Conservation (phyloP, 2,113 vertebrate genomes). For the Cardinalis cardinalis region DNA sequence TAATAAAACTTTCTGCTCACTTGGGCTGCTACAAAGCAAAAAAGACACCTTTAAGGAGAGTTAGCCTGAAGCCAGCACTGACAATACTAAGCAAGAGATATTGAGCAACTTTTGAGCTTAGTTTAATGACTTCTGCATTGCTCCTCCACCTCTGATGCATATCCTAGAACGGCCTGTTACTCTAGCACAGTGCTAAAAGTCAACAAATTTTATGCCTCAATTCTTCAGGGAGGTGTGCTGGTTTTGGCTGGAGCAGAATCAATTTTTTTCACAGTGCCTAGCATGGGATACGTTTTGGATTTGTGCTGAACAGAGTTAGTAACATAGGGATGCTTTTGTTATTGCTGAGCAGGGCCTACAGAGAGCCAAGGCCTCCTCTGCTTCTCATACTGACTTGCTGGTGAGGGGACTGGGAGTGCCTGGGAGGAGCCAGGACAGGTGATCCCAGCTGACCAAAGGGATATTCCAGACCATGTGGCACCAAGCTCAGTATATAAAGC, state of each 20-base stretch:
- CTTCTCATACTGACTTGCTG: background rate
- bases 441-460: background rate
- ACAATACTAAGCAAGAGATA: background rate
- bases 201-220: background rate
- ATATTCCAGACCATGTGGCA: background rate
- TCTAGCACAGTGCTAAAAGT: background rate
- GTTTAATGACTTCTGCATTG: background rate
- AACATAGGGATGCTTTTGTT: background rate
- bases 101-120: background rate
- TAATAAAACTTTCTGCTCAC: background rate
- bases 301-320: background rate
- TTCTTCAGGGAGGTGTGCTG: background rate
- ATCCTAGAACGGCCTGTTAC: background rate
- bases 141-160: background rate
- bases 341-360: background rate
- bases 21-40: background rate
- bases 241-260: background rate
- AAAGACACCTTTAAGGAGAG: background rate
- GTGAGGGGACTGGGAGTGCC: background rate
- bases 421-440: background rate
- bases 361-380: background rate
- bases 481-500: background rate
- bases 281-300: background rate
- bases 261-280: background rate
- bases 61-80: background rate